These are phyloP conservation scores for Hippocampus guttulatus DNA, from an alignment of 2,113 vertebrate species.

Conservation along the genomic window DNA sequence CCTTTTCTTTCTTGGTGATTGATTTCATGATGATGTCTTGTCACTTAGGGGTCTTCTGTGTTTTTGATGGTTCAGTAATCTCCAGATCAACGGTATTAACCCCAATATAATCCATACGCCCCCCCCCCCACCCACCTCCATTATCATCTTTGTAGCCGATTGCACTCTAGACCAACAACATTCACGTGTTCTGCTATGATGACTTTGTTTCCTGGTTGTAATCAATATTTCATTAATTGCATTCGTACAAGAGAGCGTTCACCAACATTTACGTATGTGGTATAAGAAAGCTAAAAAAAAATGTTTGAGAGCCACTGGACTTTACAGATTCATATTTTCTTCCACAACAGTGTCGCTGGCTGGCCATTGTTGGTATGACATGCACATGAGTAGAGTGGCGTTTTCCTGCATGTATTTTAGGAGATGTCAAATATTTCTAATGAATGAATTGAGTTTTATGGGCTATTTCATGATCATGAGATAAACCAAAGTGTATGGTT, in stretches of 20 bases:
- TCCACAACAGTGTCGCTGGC: constrained; percentile 25
- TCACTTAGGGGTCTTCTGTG: constrained; percentile 32
- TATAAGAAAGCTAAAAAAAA: neutral
- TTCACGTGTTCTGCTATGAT: constrained; percentile 5
- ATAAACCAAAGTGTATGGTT: neutral
- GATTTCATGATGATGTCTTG: neutral
- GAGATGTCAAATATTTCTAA: neutral
- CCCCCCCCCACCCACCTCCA: constrained; percentile 8
- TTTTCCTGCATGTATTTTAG: neutral
- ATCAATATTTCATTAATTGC: no score
- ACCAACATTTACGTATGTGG: no score
- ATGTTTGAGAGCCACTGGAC: neutral
- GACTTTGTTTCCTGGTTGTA: neutral
- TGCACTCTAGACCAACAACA: constrained; percentile 28
- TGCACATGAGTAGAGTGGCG: neutral
- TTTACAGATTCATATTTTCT: neutral
- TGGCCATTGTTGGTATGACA: constrained; percentile 21
- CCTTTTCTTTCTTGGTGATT: neutral
- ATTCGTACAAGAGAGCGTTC: no score
- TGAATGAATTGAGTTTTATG: neutral
- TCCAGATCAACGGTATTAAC: constrained; percentile 60
- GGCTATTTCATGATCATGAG: neutral
- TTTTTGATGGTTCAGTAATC: constrained; percentile 48
- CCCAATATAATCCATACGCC: constrained; percentile 49
- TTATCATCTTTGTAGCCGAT: constrained; percentile 48